A percentile compares a stretch with the other conserved stretches of the same genome.
Conservation (phyloP, 2,888 invertebrate genomes). For the Pandemis heparana region DNA sequence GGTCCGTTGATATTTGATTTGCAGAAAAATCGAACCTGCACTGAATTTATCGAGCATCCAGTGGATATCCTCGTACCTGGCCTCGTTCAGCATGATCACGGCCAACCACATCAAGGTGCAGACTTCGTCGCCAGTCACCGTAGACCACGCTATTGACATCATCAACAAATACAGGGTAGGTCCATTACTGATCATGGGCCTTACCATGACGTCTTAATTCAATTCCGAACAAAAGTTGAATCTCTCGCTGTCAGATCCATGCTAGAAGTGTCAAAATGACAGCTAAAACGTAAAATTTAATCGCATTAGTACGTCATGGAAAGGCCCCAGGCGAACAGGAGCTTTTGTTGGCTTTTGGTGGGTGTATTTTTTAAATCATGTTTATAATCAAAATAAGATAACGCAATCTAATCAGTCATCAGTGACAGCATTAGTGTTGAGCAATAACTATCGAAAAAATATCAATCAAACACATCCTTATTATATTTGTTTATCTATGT, state of each 20-base stretch:
- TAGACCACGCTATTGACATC: constrained; percentile 65
- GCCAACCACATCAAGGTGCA: constrained; percentile 58
- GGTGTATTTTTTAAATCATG: neutral
- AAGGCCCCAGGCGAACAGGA: neutral
- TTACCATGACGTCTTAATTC: no score
- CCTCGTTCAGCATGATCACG: constrained; percentile 53
- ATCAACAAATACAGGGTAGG: constrained; percentile 72
- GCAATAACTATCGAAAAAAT: no score
- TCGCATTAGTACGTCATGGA: no score
- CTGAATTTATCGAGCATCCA: constrained; percentile 65
- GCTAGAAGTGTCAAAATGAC: no score
- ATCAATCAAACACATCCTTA: no score
- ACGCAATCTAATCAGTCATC: neutral
- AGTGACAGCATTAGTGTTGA: no score
- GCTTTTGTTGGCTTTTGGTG: neutral
- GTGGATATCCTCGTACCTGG: constrained; percentile 65
- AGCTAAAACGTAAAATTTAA: no score
- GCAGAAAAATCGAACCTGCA: constrained; percentile 41
- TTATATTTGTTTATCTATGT: no score
- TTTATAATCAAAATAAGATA: neutral
- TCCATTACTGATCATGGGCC: neutral
- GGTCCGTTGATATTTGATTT: constrained; percentile 20
- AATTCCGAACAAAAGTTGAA: no score
- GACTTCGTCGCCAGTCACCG: constrained; percentile 58
- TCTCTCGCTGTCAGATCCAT: no score